Base-by-base conservation (phyloP, 2,888 invertebrate species). In the Boloria selene region DNA sequence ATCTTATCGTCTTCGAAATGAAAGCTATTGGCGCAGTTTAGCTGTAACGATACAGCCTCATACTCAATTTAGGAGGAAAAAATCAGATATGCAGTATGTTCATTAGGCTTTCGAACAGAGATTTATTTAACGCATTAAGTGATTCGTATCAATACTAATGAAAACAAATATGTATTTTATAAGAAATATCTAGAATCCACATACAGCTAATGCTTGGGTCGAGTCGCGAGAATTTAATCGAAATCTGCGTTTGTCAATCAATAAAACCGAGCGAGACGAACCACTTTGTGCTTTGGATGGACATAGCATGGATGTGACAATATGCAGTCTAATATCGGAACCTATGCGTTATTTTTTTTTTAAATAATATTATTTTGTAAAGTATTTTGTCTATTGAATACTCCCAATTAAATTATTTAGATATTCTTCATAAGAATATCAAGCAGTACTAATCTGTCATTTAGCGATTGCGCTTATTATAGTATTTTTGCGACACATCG, bases 161-260 rank as follows among this genome's bases (percentile, higher is more conserved):
- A 67, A 73, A 73, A 73, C 71, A 70, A 71, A 73, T 74, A 77
- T 74, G 44, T 64, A 59, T 59, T 64, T 76, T 64, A 72, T 65
- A 75, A 68, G 72, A 76, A 72, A 76, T 78, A 78, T 74, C 70
- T 78, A 82, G 78, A 75, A 75, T 74, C 77, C 77, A 79, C 83
- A 83, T 85, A 80, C 81, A 82, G 83, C 79, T 85, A 88, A 88
- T 85, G 86, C 79, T 78, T 82, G 79, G 75, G 76, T 77, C 79
- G 76, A 81, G 79, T 86, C 83, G 86, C 85, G 83, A 85, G 85
- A 87, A 83, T 86, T 84, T 84, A 88, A 87, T 88, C 84, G 84
- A 85, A 85, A 81, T 84, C 84, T 83, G 84, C 82, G 86, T 88
- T 89, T 90, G 90, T 90, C 90, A 89, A 90, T 90, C 89, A 90